phyloP scores from a whole-genome alignment of 2,113 vertebrate species.

The Muscicapa adusta region DNA sequence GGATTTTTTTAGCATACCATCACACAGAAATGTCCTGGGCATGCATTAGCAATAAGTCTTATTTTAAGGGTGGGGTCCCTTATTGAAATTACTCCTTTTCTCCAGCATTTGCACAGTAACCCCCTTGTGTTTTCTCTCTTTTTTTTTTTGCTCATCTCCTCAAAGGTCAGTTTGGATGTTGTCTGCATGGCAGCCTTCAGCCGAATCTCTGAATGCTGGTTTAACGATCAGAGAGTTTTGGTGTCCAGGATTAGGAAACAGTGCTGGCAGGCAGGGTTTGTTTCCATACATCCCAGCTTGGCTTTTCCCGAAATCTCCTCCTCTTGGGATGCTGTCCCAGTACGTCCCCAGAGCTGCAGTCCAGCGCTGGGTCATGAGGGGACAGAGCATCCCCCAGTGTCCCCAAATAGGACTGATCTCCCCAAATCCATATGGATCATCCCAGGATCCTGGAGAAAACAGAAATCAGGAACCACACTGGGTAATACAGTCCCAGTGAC shows the following conservation, averaged over 20 bases:
- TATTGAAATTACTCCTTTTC: slow-evolving; percentile 23
- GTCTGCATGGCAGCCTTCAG: slow-evolving; percentile 50
- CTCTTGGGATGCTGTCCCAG: not conserved
- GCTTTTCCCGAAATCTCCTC: not conserved
- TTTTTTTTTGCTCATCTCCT: not conserved
- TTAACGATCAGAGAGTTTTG: slow-evolving; percentile 10
- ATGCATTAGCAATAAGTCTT: slow-evolving; percentile 2
- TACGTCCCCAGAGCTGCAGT: not conserved
- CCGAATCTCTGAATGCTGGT: not conserved
- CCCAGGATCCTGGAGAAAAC: not conserved
- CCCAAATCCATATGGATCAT: not conserved
- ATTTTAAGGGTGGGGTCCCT: slow-evolving; percentile 38
- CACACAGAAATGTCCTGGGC: slow-evolving; percentile 32
- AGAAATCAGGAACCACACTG: not conserved
- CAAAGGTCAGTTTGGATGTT: slow-evolving; percentile 42
- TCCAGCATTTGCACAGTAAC: not conserved
- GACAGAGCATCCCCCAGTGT: not conserved
- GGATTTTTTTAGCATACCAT: slow-evolving; percentile 50
- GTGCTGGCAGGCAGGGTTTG: not conserved
- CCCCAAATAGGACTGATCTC: not conserved
- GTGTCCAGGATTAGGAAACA: slow-evolving; percentile 36
- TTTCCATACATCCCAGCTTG: slow-evolving; percentile 4
- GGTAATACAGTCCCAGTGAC: not conserved
- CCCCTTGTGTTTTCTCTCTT: slow-evolving; percentile 19
- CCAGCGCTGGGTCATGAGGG: not conserved